Conservation (phyloP, 2,113 vertebrate genomes). For the Atherinomorus stipes region DNA sequence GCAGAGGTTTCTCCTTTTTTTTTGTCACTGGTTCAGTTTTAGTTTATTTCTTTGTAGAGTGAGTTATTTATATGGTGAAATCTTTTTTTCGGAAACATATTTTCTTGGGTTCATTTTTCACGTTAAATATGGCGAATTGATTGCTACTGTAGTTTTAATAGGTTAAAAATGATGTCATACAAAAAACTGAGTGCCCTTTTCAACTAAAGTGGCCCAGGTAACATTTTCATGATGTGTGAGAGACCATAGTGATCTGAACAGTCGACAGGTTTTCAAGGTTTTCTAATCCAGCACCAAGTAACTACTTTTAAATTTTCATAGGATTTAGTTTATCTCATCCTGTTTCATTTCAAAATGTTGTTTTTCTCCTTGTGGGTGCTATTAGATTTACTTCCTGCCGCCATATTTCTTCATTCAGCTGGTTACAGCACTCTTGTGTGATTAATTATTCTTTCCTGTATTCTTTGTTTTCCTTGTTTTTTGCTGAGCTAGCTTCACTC, state of each 20-base stretch:
- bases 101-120: conserved; percentile 6
- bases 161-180: not conserved
- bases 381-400: too few species aligned
- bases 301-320: not conserved
- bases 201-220: not conserved
- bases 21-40: conserved; percentile 34
- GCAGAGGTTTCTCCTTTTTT: conserved; percentile 29
- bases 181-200: not conserved
- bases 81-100: conserved; percentile 5
- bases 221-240: not conserved
- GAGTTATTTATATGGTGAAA: conserved; percentile 1
- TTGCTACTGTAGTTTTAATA: conserved; percentile 12
- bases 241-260: too few species aligned
- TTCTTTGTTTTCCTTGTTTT: not conserved
- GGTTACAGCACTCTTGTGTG: not conserved
- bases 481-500: not conserved
- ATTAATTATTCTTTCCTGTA: not conserved
- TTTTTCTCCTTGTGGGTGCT: not conserved
- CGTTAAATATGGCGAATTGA: not conserved
- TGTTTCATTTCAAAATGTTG: not conserved
- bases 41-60: conserved; percentile 24
- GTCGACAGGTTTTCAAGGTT: not conserved
- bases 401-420: not conserved
- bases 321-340: not conserved
- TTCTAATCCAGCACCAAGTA: not conserved